Base-by-base conservation (phyloP, 2,888 invertebrate genomes). In the Synergus japonicus region DNA sequence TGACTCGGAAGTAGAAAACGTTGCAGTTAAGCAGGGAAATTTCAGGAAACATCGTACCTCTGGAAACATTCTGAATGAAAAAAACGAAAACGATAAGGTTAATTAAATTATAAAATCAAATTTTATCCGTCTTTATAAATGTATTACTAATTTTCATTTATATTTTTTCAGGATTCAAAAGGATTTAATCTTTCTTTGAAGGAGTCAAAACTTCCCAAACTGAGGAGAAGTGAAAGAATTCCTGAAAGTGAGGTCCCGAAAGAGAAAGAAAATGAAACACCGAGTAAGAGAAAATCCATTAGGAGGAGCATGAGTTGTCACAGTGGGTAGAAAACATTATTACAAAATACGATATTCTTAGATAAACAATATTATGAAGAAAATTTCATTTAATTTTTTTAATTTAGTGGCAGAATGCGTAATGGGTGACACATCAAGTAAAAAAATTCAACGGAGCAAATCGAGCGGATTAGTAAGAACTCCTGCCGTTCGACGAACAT, bases 291-390 rank as follows among this genome's bases (percentile, higher is more conserved):
- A 29, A 69, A 69, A 69, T 69, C 69, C 0, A 69, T 69, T 69
- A 69, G 46, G 15, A 69, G 69, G 15, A 69, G 69, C 46, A 69
- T 49, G 49, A 69, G 69, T 44, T 69, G 69, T 49, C 69, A 69
- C 12, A 49, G 69, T 69, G 22, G 49, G 46, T 15, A 49, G 0
- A 69, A 69, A 22, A 46, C 22, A 58, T 58, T 58, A 18, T 18
- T 18, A 54, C 15, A 15, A 49, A 58, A 18, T 58, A 58, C 18
- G 54, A 18, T 9, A 58, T 0, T 9, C 9, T 2, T 18, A 58
- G 18, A 15, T 58, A 18, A 58, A 58, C 9, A 9, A 18, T 18
- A n/a, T 58, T 18, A 58, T n/a, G n/a, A n/a, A 54, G 18, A 66
- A 66, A 22, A 43, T 29, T 43, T 29, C 5, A 60, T 15, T 60